Conservation (phyloP, 2,888 invertebrate species). For the Catonia carolina region DNA sequence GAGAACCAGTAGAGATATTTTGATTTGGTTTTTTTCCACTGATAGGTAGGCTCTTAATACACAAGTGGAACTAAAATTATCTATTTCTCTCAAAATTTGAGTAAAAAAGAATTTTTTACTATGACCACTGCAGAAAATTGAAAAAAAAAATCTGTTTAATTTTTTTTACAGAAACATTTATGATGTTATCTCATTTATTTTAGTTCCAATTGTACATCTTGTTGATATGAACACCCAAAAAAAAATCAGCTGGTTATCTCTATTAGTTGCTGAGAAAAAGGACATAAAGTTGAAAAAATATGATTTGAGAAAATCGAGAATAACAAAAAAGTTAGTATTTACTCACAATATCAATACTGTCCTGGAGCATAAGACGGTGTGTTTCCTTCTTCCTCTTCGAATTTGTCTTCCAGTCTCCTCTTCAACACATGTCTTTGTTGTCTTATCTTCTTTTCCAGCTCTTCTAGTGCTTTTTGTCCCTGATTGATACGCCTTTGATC, state of each 20-base stretch:
- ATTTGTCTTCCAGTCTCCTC: slow-evolving; percentile 16
- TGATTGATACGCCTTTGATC: background rate
- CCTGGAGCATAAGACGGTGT: background rate
- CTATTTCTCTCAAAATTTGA: background rate
- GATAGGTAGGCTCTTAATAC: background rate
- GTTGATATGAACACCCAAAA: background rate
- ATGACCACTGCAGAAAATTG: background rate
- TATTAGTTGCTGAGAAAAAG: background rate
- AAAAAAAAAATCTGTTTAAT: background rate
- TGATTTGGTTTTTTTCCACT: background rate
- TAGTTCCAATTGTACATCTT: background rate
- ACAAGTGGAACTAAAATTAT: background rate
- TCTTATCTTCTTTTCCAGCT: slow-evolving; percentile 9
- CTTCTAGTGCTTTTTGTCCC: background rate
- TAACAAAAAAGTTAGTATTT: background rate
- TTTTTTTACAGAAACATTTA: slow-evolving; percentile 6
- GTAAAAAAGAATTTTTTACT: background rate
- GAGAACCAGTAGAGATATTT: background rate
- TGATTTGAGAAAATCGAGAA: background rate
- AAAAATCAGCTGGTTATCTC: background rate
- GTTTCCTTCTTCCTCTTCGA: background rate
- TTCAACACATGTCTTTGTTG: background rate
- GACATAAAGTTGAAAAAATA: background rate
- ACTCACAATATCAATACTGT: background rate
- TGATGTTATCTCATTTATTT: slow-evolving; percentile 1